phyloP scores from a whole-genome alignment of 1,140 invertebrate species.

The Augochlora pura region DNA sequence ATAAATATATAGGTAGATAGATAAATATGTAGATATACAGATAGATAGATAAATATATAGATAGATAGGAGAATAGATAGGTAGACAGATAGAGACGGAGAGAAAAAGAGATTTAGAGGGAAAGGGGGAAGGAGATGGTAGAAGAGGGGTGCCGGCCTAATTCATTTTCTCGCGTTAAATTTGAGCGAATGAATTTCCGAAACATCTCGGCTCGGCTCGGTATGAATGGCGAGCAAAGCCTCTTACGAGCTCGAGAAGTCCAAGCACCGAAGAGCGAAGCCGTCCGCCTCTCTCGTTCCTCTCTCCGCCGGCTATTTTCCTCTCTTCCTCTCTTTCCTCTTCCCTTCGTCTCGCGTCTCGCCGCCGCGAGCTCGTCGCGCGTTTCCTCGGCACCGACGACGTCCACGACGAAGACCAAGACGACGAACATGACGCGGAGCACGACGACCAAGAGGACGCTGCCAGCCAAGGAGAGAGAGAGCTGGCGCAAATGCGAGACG shows the following conservation, averaged over 20 bases:
- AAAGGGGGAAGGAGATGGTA: too few species aligned
- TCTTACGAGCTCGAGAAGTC: slow-evolving; percentile 30
- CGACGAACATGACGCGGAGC: slow-evolving; percentile 36
- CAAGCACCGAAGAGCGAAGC: slow-evolving; percentile 42
- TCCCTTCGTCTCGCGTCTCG: background rate
- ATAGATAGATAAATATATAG: too few species aligned
- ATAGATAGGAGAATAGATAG: too few species aligned
- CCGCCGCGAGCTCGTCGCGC: background rate
- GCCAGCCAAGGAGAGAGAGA: slow-evolving; percentile 57
- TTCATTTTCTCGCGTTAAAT: slow-evolving; percentile 1
- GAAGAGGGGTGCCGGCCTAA: background rate
- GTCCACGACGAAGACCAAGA: slow-evolving; percentile 47
- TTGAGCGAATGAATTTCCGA: slow-evolving; percentile 18
- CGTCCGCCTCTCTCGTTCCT: background rate
- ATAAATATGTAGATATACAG: too few species aligned
- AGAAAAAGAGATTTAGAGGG: too few species aligned
- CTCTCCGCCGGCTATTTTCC: background rate
- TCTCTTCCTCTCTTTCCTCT: background rate
- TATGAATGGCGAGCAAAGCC: slow-evolving; percentile 48
- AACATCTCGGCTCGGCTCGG: background rate
- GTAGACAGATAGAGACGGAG: too few species aligned
- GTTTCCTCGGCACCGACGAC: slow-evolving; percentile 55
- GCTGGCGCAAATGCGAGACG: slow-evolving; percentile 75
- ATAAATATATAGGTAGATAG: too few species aligned
- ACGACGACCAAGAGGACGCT: slow-evolving; percentile 53